phyloP scores from a whole-genome alignment of 2,888 invertebrate genomes.

The Thalpophila matura region DNA sequence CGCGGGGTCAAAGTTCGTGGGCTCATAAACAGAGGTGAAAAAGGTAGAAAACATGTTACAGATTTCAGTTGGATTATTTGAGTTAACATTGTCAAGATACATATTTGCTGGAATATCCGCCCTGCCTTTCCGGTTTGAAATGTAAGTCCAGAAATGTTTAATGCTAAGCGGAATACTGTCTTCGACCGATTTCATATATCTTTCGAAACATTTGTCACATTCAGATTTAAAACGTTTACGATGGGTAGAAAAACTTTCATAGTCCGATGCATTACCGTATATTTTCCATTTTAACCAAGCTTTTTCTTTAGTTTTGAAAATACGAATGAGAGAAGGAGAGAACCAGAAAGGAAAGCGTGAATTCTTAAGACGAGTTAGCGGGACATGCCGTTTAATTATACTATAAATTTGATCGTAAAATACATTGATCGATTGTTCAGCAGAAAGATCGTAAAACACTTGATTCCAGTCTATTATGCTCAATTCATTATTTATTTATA shows the following conservation, averaged over 20 bases:
- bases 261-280: neutral
- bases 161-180: neutral
- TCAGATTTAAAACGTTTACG: neutral
- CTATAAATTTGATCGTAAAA: neutral
- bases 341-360: conserved; percentile 7
- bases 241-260: neutral
- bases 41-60: too few relatives aligned
- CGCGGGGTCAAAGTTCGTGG: neutral
- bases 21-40: neutral
- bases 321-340: neutral
- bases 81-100: too few relatives aligned
- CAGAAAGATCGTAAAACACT: neutral
- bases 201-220: neutral
- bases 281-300: neutral
- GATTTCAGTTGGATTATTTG: too few relatives aligned
- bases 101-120: too few relatives aligned
- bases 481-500: neutral
- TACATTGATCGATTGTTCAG: neutral
- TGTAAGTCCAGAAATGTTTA: neutral
- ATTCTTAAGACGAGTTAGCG: neutral
- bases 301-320: neutral
- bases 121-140: neutral
- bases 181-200: neutral
- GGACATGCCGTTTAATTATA: neutral
- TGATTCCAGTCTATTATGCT: neutral